phyloP scores from a whole-genome alignment of 2,888 invertebrate species.

The Aphidius colemani region DNA sequence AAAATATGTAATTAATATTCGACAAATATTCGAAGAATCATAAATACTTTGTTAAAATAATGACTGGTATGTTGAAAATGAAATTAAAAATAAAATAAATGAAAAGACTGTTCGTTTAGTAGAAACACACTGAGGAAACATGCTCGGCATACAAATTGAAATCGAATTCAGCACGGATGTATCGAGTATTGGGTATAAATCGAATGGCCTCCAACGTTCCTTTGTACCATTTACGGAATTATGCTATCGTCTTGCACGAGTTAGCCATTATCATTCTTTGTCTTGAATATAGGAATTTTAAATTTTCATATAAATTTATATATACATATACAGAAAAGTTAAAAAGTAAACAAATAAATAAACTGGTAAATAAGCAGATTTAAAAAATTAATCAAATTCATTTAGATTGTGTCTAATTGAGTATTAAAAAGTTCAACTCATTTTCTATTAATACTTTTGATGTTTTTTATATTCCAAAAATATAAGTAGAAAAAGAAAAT shows the following conservation, averaged over 20 bases:
- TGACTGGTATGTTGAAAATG: too few species aligned
- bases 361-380: background rate
- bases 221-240: constrained; percentile 46
- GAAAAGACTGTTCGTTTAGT: background rate
- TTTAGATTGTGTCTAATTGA: too few species aligned
- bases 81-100: background rate
- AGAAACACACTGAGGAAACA: constrained; percentile 34
- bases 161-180: constrained; percentile 40
- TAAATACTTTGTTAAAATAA: too few species aligned
- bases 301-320: too few species aligned
- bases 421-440: background rate
- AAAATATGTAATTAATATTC: too few species aligned
- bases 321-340: too few species aligned
- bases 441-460: too few species aligned
- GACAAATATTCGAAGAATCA: too few species aligned
- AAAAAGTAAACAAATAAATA: constrained; percentile 1
- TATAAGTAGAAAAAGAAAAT: too few species aligned
- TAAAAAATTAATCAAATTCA: background rate
- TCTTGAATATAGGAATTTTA: background rate
- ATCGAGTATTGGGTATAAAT: constrained; percentile 27
- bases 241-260: constrained; percentile 45
- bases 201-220: constrained; percentile 26
- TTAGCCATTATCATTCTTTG: background rate
- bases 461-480: too few species aligned
- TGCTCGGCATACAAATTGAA: constrained; percentile 50